phyloP scores from a whole-genome alignment of 2,888 invertebrate genomes.

The Zonitis immaculata region DNA sequence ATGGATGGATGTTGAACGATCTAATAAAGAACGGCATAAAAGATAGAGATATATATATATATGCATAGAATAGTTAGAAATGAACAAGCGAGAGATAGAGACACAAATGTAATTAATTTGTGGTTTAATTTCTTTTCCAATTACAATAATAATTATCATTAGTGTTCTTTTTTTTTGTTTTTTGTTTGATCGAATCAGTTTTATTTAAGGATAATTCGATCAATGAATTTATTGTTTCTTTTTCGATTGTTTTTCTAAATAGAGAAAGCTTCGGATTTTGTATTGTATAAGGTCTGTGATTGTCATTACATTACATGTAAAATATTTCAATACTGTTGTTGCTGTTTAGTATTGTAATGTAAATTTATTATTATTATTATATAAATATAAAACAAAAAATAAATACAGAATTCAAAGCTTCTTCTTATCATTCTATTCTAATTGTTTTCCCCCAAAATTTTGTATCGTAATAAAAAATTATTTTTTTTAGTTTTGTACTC shows the following conservation, averaged over 20 bases:
- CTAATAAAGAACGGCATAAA: constrained; percentile 42
- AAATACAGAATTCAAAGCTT: constrained; percentile 43
- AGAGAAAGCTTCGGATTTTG: constrained; percentile 39
- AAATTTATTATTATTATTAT: constrained; percentile 26
- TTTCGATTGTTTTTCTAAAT: constrained; percentile 15
- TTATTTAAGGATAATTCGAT: background rate
- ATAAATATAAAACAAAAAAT: constrained; percentile 5
- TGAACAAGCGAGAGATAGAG: too few species aligned
- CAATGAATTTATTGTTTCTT: background rate
- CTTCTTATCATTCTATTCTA: constrained; percentile 14
- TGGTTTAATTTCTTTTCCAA: background rate
- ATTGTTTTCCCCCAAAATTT: constrained; percentile 7
- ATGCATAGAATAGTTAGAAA: background rate
- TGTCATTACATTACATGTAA: constrained; percentile 36
- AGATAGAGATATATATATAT: constrained; percentile 31
- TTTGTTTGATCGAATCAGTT: background rate
- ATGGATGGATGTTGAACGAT: constrained; percentile 58
- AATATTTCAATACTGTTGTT: constrained; percentile 44
- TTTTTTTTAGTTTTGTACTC: constrained; percentile 18
- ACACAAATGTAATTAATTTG: background rate
- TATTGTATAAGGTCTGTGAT: constrained; percentile 44
- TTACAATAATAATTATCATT: background rate
- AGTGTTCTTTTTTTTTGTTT: background rate
- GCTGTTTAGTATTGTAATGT: constrained; percentile 42
- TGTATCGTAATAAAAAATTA: too few species aligned